A percentile compares a stretch with the other conserved stretches of the same genome.
These are phyloP conservation scores for Drosophila mayaguana DNA, from an alignment of 2,888 invertebrate genomes.

Conservation along the genomic window DNA sequence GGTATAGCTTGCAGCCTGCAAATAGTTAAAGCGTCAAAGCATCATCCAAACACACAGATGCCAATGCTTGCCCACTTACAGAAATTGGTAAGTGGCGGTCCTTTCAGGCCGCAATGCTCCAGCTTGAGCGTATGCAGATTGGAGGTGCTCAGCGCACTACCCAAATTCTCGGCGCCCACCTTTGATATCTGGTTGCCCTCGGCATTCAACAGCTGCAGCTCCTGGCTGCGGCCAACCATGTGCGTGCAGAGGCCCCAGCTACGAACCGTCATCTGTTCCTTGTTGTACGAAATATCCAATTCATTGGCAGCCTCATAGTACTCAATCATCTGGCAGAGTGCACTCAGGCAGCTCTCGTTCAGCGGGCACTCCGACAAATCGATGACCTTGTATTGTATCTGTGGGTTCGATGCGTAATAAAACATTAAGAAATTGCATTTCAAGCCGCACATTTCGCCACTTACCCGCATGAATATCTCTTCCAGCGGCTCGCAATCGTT, in stretches of 20 bases:
- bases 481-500: constrained; percentile 93
- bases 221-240: constrained; percentile 84
- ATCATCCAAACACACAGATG: neutral
- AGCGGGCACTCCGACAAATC: constrained; percentile 84
- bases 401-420: constrained; percentile 85
- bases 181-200: constrained; percentile 84
- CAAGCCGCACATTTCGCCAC: neutral
- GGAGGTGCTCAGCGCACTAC: constrained; percentile 90
- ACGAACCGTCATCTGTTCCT: constrained; percentile 89
- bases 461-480: constrained; percentile 90
- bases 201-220: constrained; percentile 82
- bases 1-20: constrained; percentile 91
- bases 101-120: constrained; percentile 91
- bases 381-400: constrained; percentile 85
- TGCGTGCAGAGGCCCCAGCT: constrained; percentile 92
- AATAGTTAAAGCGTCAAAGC: constrained; percentile 18
- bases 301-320: constrained; percentile 94
- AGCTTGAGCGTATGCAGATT: constrained; percentile 91
- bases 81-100: constrained; percentile 90
- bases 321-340: constrained; percentile 96
- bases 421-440: neutral
- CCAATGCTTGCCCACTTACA: constrained; percentile 86
- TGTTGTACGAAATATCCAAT: constrained; percentile 91
- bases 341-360: constrained; percentile 87
- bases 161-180: constrained; percentile 88